These are phyloP conservation scores for Chironomus striatipennis DNA, from an alignment of 1,140 invertebrate species.

Conservation along the genomic window DNA sequence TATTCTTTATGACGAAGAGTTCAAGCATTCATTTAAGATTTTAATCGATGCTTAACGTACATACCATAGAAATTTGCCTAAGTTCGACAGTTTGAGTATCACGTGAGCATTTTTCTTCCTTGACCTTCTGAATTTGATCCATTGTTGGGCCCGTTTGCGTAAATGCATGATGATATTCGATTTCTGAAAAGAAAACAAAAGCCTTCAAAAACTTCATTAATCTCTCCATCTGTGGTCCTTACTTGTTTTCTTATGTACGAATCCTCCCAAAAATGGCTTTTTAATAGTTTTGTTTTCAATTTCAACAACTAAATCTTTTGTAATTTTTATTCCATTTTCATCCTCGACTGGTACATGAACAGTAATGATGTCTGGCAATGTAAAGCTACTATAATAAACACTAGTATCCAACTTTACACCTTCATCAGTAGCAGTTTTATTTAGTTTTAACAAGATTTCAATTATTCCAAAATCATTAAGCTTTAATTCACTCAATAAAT, in stretches of 20 bases:
- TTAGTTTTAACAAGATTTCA: constrained; percentile 31
- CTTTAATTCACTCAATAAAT: constrained; percentile 29
- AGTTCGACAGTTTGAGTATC: constrained; percentile 36
- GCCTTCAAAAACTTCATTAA: too few species aligned
- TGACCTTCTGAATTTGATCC: constrained; percentile 31
- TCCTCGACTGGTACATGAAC: constrained; percentile 37
- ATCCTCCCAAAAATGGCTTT: constrained; percentile 52
- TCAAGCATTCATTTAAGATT: too few species aligned
- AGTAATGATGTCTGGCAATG: constrained; percentile 44
- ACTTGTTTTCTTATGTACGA: constrained; percentile 42
- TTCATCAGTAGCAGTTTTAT: background rate
- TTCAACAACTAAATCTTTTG: constrained; percentile 43
- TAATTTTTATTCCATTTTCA: constrained; percentile 35
- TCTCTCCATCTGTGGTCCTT: too few species aligned
- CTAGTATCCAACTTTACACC: background rate
- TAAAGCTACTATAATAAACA: constrained; percentile 31
- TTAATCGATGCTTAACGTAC: too few species aligned
- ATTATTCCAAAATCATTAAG: constrained; percentile 37
- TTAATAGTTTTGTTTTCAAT: constrained; percentile 44
- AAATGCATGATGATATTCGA: constrained; percentile 48
- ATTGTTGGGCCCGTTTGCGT: constrained; percentile 49
- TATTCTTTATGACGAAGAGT: too few species aligned
- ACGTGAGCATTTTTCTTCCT: constrained; percentile 33
- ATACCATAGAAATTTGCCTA: constrained; percentile 34
- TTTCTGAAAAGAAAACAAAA: constrained; percentile 25